Base-by-base conservation (phyloP, 2,113 vertebrate species). In the Chloropsis cyanopogon region DNA sequence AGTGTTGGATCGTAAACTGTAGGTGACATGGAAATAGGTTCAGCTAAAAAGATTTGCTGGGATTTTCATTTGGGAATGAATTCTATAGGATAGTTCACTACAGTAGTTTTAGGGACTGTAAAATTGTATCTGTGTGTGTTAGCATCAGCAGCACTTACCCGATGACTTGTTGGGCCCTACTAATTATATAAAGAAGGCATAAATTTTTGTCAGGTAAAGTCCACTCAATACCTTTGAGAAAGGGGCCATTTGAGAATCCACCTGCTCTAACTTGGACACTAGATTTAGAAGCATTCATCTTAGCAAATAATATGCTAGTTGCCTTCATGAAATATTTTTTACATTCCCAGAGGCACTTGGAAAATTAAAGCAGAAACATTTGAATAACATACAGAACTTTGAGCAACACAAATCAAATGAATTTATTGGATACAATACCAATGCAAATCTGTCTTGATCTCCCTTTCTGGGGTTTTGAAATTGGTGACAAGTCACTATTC, bases 51-150 rank as follows among this genome's bases (percentile, higher is more conserved):
- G 14, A 22, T 70, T 88, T 90, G 64, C 90, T 86, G 85, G 23
- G 76, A 66, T 86, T 94, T 92, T 94, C 29, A 35, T 95, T 87
- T 88, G 75, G 81, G 49, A 91, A 53, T 79, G 9, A 90, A 83
- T 77, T 93, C 39, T 75, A 12, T 88, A 25, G 64, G 72, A 90
- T 49, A 26, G 15, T 81, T 95, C 61, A 86, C 37, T 56, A 71
- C 71, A 29, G 42, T 60, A 56, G 24, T 90, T 93, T 90, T 90
- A 93, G 86, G 54, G 35, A 39, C 81, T 95, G 75, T 82, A 93
- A 66, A 82, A 88, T 85, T 79, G 9, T 53, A 42, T 60, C 46
- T 77, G 54, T 88, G 22, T 83, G 11, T 42, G 53, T 60, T 71
- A 83, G 14, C 52, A 76, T 90, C 12, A 5, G 35, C 65, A 64